Evolutionary conservation across 2,888 invertebrate genomes (phyloP).

Genomic region (Stenoptilia bipunctidactyla): DNA sequence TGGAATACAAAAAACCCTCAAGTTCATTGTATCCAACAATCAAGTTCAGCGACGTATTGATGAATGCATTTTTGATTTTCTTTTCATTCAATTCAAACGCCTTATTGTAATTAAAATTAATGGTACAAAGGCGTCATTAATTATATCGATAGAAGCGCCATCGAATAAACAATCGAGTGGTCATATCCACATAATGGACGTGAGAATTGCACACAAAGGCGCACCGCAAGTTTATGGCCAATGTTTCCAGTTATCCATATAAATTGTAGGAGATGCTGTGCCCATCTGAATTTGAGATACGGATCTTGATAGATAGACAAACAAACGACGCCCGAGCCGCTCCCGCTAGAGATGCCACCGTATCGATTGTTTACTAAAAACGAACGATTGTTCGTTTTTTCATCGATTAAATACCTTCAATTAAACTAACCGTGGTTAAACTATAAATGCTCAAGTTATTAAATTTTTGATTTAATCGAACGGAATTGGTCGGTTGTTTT

Average conservation of each 20-base stretch:
- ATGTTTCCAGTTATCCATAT: constrained; percentile 37
- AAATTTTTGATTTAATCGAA: too few relatives aligned
- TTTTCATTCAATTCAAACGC: background rate
- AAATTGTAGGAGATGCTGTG: constrained; percentile 34
- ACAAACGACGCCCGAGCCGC: background rate
- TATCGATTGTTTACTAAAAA: background rate
- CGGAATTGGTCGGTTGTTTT: too few relatives aligned
- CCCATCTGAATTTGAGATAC: constrained; percentile 42
- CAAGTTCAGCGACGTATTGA: too few relatives aligned
- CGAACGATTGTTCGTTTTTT: background rate
- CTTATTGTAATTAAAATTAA: constrained; percentile 1
- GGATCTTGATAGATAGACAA: constrained; percentile 47
- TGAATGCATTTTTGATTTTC: background rate
- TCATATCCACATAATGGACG: constrained; percentile 19
- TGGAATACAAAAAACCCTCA: background rate
- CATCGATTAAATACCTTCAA: background rate
- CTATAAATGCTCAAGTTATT: too few relatives aligned
- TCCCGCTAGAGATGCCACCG: background rate
- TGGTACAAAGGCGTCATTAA: background rate
- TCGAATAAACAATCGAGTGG: background rate
- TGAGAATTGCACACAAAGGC: constrained; percentile 42
- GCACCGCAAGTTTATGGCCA: constrained; percentile 38
- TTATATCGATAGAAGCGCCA: background rate
- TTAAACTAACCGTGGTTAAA: too few relatives aligned
- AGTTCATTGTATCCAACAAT: background rate